phyloP scores from a whole-genome alignment of 2,888 invertebrate species.

The Daptonema setosum region DNA sequence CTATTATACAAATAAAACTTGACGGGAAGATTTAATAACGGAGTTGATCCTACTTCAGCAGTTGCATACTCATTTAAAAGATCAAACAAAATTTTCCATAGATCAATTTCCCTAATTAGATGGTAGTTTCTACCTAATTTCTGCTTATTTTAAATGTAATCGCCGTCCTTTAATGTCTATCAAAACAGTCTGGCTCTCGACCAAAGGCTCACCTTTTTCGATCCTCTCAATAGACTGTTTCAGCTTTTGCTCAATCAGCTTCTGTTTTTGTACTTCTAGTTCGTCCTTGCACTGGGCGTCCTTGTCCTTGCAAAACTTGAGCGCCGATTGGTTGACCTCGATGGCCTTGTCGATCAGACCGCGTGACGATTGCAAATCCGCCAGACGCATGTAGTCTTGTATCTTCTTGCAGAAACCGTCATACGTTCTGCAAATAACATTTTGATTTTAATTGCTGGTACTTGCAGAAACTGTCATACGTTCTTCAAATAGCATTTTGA shows the following conservation, averaged over 20 bases:
- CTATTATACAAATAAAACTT: too few species aligned
- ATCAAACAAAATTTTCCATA: background rate
- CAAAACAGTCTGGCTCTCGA: background rate
- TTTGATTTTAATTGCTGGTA: too few species aligned
- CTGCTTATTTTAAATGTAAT: too few species aligned
- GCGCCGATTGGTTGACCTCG: slow-evolving; percentile 21
- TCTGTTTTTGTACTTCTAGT: slow-evolving; percentile 20
- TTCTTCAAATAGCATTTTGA: too few species aligned
- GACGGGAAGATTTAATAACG: too few species aligned
- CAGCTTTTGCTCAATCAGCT: slow-evolving; percentile 23
- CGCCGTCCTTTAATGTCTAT: background rate
- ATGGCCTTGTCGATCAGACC: slow-evolving; percentile 24
- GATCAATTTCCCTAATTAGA: too few species aligned
- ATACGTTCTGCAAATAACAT: slow-evolving; percentile 14
- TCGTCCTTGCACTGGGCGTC: slow-evolving; percentile 15
- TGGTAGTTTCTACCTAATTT: too few species aligned
- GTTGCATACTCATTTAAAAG: too few species aligned
- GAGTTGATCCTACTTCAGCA: too few species aligned
- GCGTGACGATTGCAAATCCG: slow-evolving; percentile 22
- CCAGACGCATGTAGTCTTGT: slow-evolving; percentile 22
- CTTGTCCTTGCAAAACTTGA: slow-evolving; percentile 27
- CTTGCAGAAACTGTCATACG: too few species aligned
- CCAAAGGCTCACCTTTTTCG: slow-evolving; percentile 17
- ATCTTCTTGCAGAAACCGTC: slow-evolving; percentile 24
- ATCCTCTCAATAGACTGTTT: slow-evolving; percentile 26